These are phyloP conservation scores for Galerucella nymphaeae DNA, from an alignment of 2,888 invertebrate species.

Conservation along the genomic window DNA sequence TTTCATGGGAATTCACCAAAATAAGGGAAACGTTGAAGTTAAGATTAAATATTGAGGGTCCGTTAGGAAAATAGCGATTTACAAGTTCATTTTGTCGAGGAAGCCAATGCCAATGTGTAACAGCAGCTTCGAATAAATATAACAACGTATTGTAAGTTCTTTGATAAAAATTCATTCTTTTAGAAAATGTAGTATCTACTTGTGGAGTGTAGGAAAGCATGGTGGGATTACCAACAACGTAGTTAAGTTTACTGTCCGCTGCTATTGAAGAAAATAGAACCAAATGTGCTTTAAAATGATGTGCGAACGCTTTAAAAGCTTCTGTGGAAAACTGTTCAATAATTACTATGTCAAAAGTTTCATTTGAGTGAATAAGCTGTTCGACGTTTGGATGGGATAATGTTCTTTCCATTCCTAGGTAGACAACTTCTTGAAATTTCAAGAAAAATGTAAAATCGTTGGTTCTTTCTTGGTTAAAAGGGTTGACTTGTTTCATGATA, in stretches of 20 bases:
- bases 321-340: conserved; percentile 23
- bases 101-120: conserved; percentile 43
- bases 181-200: conserved; percentile 25
- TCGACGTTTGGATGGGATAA: conserved; percentile 16
- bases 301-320: conserved; percentile 25
- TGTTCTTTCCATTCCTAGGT: conserved; percentile 6
- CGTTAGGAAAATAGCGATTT: conserved; percentile 54
- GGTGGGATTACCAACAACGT: conserved; percentile 29
- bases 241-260: conserved; percentile 30
- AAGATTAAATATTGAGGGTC: conserved; percentile 48
- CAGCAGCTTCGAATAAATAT: conserved; percentile 15
- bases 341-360: conserved; percentile 26
- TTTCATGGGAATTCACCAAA: conserved; percentile 64
- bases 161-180: conserved; percentile 23
- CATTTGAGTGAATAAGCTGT: conserved; percentile 19
- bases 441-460: conserved; percentile 22
- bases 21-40: conserved; percentile 54
- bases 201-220: conserved; percentile 26
- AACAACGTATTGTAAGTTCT: conserved; percentile 18
- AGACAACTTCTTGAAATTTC: conserved; percentile 1
- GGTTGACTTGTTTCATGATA: conserved; percentile 15
- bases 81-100: conserved; percentile 51
- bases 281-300: conserved; percentile 32
- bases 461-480: conserved; percentile 1
- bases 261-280: conserved; percentile 21